Evolutionary conservation across 2,797 vertebrate species (phyloP).

Genomic region (Orientallactaga sibirica): DNA sequence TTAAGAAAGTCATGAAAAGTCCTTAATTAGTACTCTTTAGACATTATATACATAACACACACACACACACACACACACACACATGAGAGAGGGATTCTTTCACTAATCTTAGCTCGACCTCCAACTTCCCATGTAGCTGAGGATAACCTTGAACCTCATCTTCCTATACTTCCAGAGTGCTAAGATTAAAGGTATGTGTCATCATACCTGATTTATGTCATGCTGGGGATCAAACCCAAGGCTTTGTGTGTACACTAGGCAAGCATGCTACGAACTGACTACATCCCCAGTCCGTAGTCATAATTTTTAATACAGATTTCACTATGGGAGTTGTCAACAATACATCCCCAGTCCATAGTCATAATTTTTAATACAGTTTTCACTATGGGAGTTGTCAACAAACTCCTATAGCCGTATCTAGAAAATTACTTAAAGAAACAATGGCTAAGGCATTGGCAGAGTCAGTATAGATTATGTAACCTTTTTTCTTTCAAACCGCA

Average conservation of each 20-base stretch:
- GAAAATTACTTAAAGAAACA: constrained; percentile 45
- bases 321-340: no score
- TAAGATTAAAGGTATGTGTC: not conserved
- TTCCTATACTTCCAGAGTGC: not conserved
- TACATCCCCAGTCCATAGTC: not conserved
- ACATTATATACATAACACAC: not conserved
- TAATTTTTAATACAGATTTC: not conserved
- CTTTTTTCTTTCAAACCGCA: constrained; percentile 67
- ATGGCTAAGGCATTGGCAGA: constrained; percentile 51
- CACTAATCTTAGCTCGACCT: not conserved
- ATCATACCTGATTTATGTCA: not conserved
- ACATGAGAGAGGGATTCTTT: not conserved
- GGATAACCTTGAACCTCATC: not conserved
- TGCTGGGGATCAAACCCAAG: not conserved
- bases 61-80: no score
- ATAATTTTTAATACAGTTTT: not conserved
- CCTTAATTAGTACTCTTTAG: not conserved
- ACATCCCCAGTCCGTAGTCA: not conserved
- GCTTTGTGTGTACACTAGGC: not conserved
- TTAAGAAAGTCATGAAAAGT: not conserved
- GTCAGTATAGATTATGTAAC: constrained; percentile 8
- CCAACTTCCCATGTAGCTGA: not conserved
- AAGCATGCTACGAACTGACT: not conserved
- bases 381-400: not conserved
- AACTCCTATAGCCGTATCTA: constrained; percentile 6